These are phyloP conservation scores for Champsocephalus esox DNA, from an alignment of 2,797 vertebrate species.

Conservation along the genomic window DNA sequence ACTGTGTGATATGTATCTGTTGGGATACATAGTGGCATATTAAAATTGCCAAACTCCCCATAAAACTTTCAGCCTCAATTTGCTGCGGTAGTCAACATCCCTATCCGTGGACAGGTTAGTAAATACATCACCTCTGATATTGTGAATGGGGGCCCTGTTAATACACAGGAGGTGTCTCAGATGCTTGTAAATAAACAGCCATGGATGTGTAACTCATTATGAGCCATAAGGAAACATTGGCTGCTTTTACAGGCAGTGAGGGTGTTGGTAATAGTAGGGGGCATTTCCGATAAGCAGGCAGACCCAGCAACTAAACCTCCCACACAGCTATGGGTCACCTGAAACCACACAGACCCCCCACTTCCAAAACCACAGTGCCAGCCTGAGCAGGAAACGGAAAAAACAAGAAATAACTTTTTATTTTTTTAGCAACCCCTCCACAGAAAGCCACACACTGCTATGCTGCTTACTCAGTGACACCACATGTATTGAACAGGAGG, in stretches of 20 bases:
- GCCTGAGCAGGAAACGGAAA: slow-evolving; percentile 52
- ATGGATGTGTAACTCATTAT: slow-evolving; percentile 75
- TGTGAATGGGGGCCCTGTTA: slow-evolving; percentile 69
- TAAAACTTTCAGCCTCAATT: slow-evolving; percentile 26
- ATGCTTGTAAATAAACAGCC: slow-evolving; percentile 71
- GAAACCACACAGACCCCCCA: slow-evolving; percentile 69
- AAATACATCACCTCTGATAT: slow-evolving; percentile 48
- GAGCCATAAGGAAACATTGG: slow-evolving; percentile 68
- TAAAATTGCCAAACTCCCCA: neutral
- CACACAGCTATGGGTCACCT: slow-evolving; percentile 74
- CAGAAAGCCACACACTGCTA: slow-evolving; percentile 16
- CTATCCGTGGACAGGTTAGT: slow-evolving; percentile 30
- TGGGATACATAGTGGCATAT: neutral
- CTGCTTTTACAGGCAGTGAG: slow-evolving; percentile 66
- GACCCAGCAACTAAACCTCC: slow-evolving; percentile 72
- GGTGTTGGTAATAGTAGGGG: slow-evolving; percentile 44
- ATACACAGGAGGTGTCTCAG: slow-evolving; percentile 68
- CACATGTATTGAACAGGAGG: neutral
- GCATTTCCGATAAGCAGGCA: slow-evolving; percentile 72
- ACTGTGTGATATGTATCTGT: neutral
- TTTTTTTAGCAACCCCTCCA: slow-evolving; percentile 12
- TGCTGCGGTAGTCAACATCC: slow-evolving; percentile 40
- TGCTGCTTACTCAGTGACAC: slow-evolving; percentile 18
- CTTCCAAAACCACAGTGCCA: slow-evolving; percentile 49
- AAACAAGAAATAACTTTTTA: slow-evolving; percentile 19